Conservation (phyloP, 2,888 invertebrate genomes). For the Agapetus fuscipes region DNA sequence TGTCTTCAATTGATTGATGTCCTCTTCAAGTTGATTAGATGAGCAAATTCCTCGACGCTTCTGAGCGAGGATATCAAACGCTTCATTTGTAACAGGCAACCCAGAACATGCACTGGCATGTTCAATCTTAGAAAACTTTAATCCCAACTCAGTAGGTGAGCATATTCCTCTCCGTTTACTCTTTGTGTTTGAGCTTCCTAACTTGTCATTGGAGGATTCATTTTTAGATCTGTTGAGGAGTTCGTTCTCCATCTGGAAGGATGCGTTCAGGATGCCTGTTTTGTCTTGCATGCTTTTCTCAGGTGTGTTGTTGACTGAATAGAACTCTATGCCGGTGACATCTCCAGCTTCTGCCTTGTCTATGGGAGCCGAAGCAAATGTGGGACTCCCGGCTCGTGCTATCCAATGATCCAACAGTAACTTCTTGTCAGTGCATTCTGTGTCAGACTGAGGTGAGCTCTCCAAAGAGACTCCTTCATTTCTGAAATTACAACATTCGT, state of each 20-base stretch:
- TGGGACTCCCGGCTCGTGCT: constrained; percentile 41
- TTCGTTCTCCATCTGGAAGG: constrained; percentile 27
- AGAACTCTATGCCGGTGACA: constrained; percentile 39
- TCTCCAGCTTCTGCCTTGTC: constrained; percentile 36
- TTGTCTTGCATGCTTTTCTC: constrained; percentile 24
- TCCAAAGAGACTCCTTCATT: constrained; percentile 18
- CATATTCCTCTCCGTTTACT: constrained; percentile 36
- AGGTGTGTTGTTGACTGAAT: constrained; percentile 42
- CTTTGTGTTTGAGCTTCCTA: constrained; percentile 17
- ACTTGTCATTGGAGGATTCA: constrained; percentile 22
- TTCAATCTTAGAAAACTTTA: constrained; percentile 31
- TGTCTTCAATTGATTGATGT: constrained; percentile 33
- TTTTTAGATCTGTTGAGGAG: constrained; percentile 24
- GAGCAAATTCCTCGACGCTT: constrained; percentile 50
- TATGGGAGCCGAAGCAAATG: constrained; percentile 38
- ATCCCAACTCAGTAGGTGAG: constrained; percentile 40
- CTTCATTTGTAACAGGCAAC: constrained; percentile 39
- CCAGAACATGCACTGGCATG: constrained; percentile 30
- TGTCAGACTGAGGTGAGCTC: constrained; percentile 29
- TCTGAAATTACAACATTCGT: too few relatives aligned
- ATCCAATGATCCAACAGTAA: constrained; percentile 45
- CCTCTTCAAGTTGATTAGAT: constrained; percentile 40
- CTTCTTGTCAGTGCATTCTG: constrained; percentile 42
- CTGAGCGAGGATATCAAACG: constrained; percentile 37
- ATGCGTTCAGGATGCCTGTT: constrained; percentile 16